Base-by-base conservation (phyloP, 2,113 vertebrate species). In the Lycaon pictus region DNA sequence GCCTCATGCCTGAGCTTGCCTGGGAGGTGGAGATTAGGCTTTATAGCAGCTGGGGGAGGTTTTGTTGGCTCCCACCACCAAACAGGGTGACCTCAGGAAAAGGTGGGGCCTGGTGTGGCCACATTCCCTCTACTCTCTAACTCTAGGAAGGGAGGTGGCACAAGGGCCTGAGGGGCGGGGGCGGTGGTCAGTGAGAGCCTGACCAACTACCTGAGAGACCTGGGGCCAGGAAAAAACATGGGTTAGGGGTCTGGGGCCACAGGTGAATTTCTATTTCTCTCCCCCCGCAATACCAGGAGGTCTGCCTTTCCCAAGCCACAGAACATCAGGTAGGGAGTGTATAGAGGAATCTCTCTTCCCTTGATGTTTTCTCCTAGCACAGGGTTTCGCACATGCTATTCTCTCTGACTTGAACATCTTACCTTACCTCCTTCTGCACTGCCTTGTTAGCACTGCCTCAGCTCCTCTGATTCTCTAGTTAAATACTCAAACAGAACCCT, bases 301-400 rank as follows among this genome's bases (percentile, higher is more conserved):
- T 29, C 3, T 55, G 19, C 20, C 7, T 27, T 89, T 89, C 15
- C 69, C 56, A 93, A 56, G 55, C 32, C 13, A 15, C 25, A 32
- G 9, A 7, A 25, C n/a, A 15, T 23, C 22, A 71, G 25, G 48
- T 19, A 10, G 8, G 20, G 20, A 7, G 63, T 27, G 1, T 32
- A 13, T 5, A 43, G 62, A 15, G 27, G 0, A 4, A 1, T 2
- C 32, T 23, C 1, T 72, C 4, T 11, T 23, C 16, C 48, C 51
- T 53, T 32, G 10, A 48, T 86, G 22, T 87, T 60, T 27, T 56
- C 7, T 3, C 11, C 76, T 29, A 48, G 56, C 69, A 19, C 62
- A 51, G 92, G n/a, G 32, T 67, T 72, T 87, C 94, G 81, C 20
- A 55, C 32, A 10, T 1, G 6, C 56, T 58, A 22, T 53, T 56